Evolutionary conservation across 2,113 vertebrate species (phyloP).

Genomic region (Oryzias woworae): DNA sequence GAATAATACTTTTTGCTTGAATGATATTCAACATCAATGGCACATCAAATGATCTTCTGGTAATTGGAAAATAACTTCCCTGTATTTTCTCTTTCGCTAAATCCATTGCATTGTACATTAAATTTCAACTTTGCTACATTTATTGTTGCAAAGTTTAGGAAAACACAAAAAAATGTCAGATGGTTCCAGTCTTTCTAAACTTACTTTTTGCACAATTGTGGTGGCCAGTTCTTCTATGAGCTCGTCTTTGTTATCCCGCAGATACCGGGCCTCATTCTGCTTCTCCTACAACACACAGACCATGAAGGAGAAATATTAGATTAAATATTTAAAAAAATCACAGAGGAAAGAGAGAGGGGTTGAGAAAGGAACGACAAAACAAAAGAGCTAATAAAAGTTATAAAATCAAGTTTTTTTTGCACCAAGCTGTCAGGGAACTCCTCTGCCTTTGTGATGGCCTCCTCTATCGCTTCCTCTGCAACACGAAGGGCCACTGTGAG

Average conservation of each 20-base stretch:
- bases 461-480: slow-evolving; percentile 96
- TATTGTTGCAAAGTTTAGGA: neutral
- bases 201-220: slow-evolving; percentile 94
- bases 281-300: slow-evolving; percentile 82
- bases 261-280: slow-evolving; percentile 94
- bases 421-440: slow-evolving; percentile 93
- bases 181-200: slow-evolving; percentile 4
- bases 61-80: too few relatives aligned
- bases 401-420: slow-evolving; percentile 36
- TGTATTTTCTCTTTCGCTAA: too few relatives aligned
- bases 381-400: neutral
- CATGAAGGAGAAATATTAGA: slow-evolving; percentile 1
- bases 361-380: neutral
- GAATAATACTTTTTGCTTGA: too few relatives aligned
- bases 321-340: slow-evolving; percentile 6
- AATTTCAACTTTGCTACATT: neutral
- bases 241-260: slow-evolving; percentile 93
- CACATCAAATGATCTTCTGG: too few relatives aligned
- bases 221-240: slow-evolving; percentile 94
- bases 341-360: neutral
- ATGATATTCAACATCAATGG: too few relatives aligned
- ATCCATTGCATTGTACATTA: neutral
- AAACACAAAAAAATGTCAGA: neutral
- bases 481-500: slow-evolving; percentile 92
- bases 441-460: slow-evolving; percentile 94